Base-by-base conservation (phyloP, 2,797 vertebrate species). In the Poecilia velifera region DNA sequence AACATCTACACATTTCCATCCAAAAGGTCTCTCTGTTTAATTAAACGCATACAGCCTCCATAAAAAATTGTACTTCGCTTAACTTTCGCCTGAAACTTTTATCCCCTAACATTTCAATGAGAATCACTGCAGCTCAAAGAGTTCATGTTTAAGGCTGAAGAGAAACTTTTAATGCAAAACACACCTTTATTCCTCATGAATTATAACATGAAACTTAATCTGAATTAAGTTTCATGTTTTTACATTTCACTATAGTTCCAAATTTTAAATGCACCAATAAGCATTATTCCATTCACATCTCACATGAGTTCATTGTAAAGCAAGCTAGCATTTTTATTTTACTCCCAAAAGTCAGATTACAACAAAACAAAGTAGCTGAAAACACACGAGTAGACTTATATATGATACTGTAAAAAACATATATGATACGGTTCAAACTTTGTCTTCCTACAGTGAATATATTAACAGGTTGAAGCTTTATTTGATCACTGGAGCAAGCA, bases 1-100 rank as follows among this genome's bases (percentile, higher is more conserved):
- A 80, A 68, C 36, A 68, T 41, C 47, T 34, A 72, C 43, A 75
- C n/a, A n/a, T 47, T 59, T 79, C 41, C 22, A 84, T 13, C 0
- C 1, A 41, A 75, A 49, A 20, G 25, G 16, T 75, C 57, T 43
- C 68, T 55, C 73, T 46, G 74, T 34, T 20, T 20, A 1, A 31
- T 31, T 5, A 34, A 64, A 45, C 5, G 2, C 6, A 51, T 53
- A 2, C 7, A 22, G 9, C 3, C 39, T 34, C 57, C 28, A 14
- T 12, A 6, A 62, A 31, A 18, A 39, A 13, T 4, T 16, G 2
- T 34, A 34, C 28, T 62, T 34, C 3, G 5, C 28, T 62, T 14
- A 31, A 31, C 9, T 62, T 34, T 62, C 16, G 57, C n/a, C 57
- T 62, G 12, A 62, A 62, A 62, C 25, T 57, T 57, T 57, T 13